These are phyloP conservation scores for Hedya salicella DNA, from an alignment of 2,888 invertebrate species.

Conservation along the genomic window DNA sequence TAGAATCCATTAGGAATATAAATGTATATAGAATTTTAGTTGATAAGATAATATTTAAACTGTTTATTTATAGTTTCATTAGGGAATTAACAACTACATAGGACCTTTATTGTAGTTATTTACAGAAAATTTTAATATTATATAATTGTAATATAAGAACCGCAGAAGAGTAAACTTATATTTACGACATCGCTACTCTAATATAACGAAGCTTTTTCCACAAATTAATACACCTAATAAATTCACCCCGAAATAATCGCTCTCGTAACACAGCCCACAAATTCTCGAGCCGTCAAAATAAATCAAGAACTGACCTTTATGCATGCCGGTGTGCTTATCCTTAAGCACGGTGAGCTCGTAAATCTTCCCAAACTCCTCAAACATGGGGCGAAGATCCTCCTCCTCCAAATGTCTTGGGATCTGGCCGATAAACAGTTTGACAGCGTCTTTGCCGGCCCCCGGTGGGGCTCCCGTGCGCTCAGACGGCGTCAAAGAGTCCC, in stretches of 20 bases:
- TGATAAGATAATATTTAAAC: too few relatives aligned
- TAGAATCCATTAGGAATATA: too few relatives aligned
- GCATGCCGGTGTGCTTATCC: slow-evolving; percentile 97
- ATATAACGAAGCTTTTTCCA: background rate
- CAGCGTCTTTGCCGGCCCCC: slow-evolving; percentile 83
- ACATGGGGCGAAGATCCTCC: slow-evolving; percentile 94
- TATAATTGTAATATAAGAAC: too few relatives aligned
- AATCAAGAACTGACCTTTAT: slow-evolving; percentile 90
- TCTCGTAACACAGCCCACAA: slow-evolving; percentile 24
- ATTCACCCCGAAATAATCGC: slow-evolving; percentile 18
- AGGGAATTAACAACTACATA: too few relatives aligned
- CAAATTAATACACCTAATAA: slow-evolving; percentile 15
- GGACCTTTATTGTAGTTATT: too few relatives aligned
- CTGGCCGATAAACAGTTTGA: slow-evolving; percentile 97
- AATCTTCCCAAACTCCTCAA: slow-evolving; percentile 96
- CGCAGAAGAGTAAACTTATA: background rate
- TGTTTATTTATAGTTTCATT: too few relatives aligned
- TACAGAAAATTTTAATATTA: too few relatives aligned
- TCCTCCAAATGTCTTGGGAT: slow-evolving; percentile 96
- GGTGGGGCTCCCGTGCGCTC: slow-evolving; percentile 78
- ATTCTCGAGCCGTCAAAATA: slow-evolving; percentile 45
- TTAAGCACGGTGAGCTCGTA: slow-evolving; percentile 97
- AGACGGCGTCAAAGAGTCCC: slow-evolving; percentile 70
- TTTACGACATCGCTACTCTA: background rate
- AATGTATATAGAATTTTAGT: too few relatives aligned